Percentiles rank a stretch among this genome's conserved stretches.
Conservation (phyloP, 2,797 vertebrate species). For the Premnoplex brunnescens region DNA sequence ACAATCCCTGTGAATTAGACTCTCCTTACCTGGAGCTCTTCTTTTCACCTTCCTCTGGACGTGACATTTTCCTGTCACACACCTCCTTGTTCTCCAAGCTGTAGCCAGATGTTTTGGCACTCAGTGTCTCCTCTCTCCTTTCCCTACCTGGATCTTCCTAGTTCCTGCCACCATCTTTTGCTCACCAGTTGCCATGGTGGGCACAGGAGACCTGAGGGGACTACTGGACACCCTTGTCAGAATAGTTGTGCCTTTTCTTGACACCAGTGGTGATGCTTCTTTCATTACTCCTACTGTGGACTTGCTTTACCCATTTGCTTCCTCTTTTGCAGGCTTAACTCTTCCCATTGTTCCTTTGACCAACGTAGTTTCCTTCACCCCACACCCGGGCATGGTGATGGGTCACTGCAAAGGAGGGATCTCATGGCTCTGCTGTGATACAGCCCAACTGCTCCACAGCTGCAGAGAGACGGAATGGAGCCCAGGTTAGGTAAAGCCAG, state of each 20-base stretch:
- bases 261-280: not conserved
- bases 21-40: not conserved
- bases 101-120: not conserved
- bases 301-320: not conserved
- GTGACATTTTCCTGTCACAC: not conserved
- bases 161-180: not conserved
- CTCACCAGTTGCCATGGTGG: not conserved
- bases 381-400: rapidly evolving
- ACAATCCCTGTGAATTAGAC: not conserved
- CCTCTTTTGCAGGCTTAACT: not conserved
- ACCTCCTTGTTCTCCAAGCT: not conserved
- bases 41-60: not conserved
- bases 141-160: not conserved
- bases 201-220: not conserved
- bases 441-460: not conserved
- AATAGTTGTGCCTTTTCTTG: not conserved
- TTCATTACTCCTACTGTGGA: not conserved
- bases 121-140: not conserved
- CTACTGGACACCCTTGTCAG: not conserved
- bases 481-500: not conserved
- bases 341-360: rapidly evolving
- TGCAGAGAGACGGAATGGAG: not conserved
- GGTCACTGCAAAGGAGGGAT: not conserved
- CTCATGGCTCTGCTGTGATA: not conserved
- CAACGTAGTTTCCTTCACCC: not conserved